Conservation (phyloP, 2,888 invertebrate genomes). For the Euplexia lucipara region DNA sequence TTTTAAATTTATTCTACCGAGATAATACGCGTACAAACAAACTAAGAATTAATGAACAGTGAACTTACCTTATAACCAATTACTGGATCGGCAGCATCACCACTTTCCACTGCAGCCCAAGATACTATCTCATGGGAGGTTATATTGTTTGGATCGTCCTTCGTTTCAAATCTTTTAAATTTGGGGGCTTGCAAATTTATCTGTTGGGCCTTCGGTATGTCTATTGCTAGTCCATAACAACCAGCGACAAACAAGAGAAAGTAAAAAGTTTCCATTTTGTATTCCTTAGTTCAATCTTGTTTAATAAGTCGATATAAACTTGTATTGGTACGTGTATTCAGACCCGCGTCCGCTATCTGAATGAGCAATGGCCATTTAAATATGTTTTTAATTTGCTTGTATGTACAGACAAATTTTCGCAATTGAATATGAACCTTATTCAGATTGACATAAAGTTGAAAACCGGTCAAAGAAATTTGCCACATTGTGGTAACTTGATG, state of each 20-base stretch:
- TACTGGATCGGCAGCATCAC: conserved; percentile 21
- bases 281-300: not conserved
- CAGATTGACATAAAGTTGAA: too few species aligned
- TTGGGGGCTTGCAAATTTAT: conserved; percentile 10
- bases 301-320: not conserved
- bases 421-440: too few species aligned
- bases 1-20: too few species aligned
- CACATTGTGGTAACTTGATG: too few species aligned
- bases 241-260: conserved; percentile 6
- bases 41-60: not conserved
- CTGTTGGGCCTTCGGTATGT: not conserved
- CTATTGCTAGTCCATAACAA: conserved; percentile 17
- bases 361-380: conserved; percentile 10
- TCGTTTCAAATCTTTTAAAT: not conserved
- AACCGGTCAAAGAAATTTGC: too few species aligned
- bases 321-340: not conserved
- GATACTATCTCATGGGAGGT: conserved; percentile 20
- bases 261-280: conserved; percentile 5
- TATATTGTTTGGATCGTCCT: conserved; percentile 21
- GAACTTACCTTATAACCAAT: conserved; percentile 32
- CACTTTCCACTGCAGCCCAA: conserved; percentile 21
- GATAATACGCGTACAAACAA: too few species aligned
- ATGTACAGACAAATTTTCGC: too few species aligned
- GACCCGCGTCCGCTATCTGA: not conserved
- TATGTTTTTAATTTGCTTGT: not conserved